Conservation (phyloP, 2,797 vertebrate genomes). For the Helarctos malayanus region DNA sequence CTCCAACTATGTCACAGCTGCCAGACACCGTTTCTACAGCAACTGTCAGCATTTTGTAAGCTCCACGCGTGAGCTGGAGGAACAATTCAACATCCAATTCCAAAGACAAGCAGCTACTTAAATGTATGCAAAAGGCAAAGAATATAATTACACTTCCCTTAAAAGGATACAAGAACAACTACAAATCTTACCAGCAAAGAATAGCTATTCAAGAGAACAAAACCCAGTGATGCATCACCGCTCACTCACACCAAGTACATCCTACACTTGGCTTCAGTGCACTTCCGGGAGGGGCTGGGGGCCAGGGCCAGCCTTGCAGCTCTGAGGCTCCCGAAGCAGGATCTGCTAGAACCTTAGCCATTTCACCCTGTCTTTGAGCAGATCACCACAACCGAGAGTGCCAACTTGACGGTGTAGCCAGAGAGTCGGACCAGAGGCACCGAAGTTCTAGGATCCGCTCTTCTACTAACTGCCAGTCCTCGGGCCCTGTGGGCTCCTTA, state of each 20-base stretch:
- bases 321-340: not conserved
- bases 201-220: constrained; percentile 77
- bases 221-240: constrained; percentile 60
- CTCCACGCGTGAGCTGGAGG: constrained; percentile 77
- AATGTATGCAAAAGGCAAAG: constrained; percentile 84
- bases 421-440: not conserved
- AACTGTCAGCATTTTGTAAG: constrained; percentile 79
- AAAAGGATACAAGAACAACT: constrained; percentile 82
- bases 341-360: not conserved
- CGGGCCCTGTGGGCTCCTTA: not conserved
- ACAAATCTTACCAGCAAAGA: constrained; percentile 79
- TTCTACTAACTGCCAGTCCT: not conserved
- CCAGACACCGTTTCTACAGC: constrained; percentile 84
- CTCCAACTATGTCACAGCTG: constrained; percentile 79
- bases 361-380: not conserved
- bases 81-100: constrained; percentile 75
- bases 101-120: constrained; percentile 81
- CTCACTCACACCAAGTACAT: constrained; percentile 68
- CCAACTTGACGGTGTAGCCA: not conserved
- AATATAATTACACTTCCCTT: constrained; percentile 84
- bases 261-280: constrained; percentile 66
- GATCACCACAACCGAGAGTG: not conserved
- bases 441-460: not conserved
- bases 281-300: not conserved
- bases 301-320: not conserved